Percentiles rank a stretch among this genome's conserved stretches.
Conservation (phyloP, 2,113 vertebrate species). For the Zapornia atra region DNA sequence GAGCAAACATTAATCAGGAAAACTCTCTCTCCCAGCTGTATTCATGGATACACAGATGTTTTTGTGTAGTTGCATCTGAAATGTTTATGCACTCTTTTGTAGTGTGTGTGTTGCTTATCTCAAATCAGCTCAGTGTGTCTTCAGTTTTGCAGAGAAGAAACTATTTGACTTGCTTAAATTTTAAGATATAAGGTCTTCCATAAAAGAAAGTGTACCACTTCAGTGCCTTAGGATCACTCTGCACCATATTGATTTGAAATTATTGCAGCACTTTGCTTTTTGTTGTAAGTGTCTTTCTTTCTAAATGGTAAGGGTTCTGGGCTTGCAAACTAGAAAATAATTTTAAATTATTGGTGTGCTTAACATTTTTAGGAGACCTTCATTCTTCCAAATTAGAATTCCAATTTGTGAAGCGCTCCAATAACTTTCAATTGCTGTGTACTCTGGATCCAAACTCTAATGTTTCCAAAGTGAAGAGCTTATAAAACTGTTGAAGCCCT, state of each 20-base stretch:
- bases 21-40: neutral
- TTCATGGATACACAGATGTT: neutral
- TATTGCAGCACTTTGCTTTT: constrained; percentile 60
- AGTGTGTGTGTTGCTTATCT: neutral
- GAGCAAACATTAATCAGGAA: neutral
- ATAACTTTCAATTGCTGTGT: constrained; percentile 69
- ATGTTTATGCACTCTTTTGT: neutral
- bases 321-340: constrained; percentile 68
- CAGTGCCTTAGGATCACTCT: constrained; percentile 46
- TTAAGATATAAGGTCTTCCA: constrained; percentile 50
- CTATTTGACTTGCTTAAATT: constrained; percentile 50
- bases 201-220: constrained; percentile 32
- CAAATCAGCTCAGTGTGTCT: constrained; percentile 22
- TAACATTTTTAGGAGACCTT: constrained; percentile 68
- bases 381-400: constrained; percentile 74
- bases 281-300: constrained; percentile 53
- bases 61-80: neutral
- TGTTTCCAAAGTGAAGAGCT: constrained; percentile 30
- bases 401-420: constrained; percentile 66
- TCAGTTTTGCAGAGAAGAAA: constrained; percentile 28
- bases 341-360: constrained; percentile 73
- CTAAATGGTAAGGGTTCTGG: constrained; percentile 53
- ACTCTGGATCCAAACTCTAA: constrained; percentile 18
- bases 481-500: constrained; percentile 20
- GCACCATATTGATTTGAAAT: constrained; percentile 62